A percentile compares a stretch with the other conserved stretches of the same genome.
Conservation (phyloP, 2,797 vertebrate species). For the Calcarius lapponicus region DNA sequence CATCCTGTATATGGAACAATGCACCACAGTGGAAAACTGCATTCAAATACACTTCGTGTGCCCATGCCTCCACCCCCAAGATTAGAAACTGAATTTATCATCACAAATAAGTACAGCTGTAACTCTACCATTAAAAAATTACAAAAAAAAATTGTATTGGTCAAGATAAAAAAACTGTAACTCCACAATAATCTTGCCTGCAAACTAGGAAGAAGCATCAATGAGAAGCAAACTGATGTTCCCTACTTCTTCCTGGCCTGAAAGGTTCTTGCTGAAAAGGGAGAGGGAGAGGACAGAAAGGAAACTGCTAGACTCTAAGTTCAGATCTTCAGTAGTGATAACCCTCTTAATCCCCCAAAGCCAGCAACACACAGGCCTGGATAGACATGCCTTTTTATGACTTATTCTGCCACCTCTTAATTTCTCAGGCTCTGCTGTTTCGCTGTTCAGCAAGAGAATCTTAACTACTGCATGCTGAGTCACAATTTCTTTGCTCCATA, state of each 20-base stretch:
- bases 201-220: constrained; percentile 67
- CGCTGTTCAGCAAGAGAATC: neutral
- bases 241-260: constrained; percentile 67
- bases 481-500: neutral
- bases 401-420: neutral
- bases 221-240: constrained; percentile 59
- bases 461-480: neutral
- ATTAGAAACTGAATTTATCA: constrained; percentile 12
- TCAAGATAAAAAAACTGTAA: constrained; percentile 59
- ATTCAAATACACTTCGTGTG: neutral
- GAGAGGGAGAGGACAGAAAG: constrained; percentile 61
- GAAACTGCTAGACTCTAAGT: constrained; percentile 35
- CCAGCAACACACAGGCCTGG: neutral
- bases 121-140: neutral
- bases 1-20: neutral
- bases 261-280: constrained; percentile 63
- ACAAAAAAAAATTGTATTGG: neutral
- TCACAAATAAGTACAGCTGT: neutral
- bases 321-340: constrained; percentile 18
- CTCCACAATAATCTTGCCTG: constrained; percentile 60
- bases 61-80: neutral
- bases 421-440: neutral
- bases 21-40: neutral
- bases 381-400: neutral
- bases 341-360: constrained; percentile 32